Base-by-base conservation (phyloP, 35 echinoderm and acorn worm genomes). In the Ptychodera flava region DNA sequence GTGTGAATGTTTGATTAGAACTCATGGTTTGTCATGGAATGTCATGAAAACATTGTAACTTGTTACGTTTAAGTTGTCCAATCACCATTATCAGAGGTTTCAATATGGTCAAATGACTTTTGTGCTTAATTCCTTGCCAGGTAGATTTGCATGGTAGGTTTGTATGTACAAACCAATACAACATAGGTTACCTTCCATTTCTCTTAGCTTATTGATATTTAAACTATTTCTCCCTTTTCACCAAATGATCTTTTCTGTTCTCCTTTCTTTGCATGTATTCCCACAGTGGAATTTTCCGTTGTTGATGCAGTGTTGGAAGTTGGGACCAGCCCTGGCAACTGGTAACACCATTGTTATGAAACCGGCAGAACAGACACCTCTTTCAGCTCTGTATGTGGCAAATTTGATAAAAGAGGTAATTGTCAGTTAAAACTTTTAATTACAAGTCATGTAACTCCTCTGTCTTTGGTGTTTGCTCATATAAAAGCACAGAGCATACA, bases 281-380 rank as follows among this genome's bases (percentile, higher is more conserved):
- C 78, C 88, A 33, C 34, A 93, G 95, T 98, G 95, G 95, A 98
- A 98, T 45, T 98, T 98, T 82, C 95, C 92, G 31, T 85, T 98
- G 32, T 29, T 98, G 88, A 98, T 98, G 95, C 90, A 92, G 84
- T 90, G 90, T 27, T 98, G 95, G 95, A 98, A 98, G 88, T 77
- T 98, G 29, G 96, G 88, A 10, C 92, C 96, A 64, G 92, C 92
- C 6, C 89, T 99, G 78, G 96, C 96, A 0, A 89, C 81, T 16
- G 96, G 96, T 14, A 91, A 90, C 38, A 91, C 88, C 29, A 37
- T 99, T 1, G 89, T 99, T 28, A 92, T 99, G 90, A 99, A 99
- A 81, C 80, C 89, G 45, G 96, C 96, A 37, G 96, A 99, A 45
- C 96, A 99, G 64, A 99, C 96, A 0, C 96, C 96, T 0, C 92